phyloP scores from a whole-genome alignment of 2,797 vertebrate species.

The Notolabrus celidotus region DNA sequence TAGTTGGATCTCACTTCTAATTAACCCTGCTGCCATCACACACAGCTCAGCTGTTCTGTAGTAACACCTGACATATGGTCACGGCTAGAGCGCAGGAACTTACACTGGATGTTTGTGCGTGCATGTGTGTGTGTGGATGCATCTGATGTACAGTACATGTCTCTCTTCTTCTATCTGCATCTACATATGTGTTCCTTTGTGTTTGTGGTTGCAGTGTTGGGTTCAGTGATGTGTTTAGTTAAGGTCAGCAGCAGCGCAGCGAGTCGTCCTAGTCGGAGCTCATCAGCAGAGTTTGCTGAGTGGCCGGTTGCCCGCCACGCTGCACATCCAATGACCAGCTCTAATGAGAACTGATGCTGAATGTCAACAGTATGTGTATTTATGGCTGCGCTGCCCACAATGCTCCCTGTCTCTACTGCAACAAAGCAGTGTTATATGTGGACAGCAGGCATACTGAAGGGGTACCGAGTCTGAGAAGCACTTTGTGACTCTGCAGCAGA shows the following conservation, averaged over 20 bases:
- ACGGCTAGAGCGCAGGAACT: constrained; percentile 8
- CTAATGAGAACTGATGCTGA: constrained; percentile 69
- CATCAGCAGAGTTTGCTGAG: constrained; percentile 64
- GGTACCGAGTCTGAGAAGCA: constrained; percentile 19
- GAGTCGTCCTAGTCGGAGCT: constrained; percentile 35
- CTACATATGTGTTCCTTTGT: constrained; percentile 8
- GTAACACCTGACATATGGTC: constrained; percentile 56
- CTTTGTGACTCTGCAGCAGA: constrained; percentile 35
- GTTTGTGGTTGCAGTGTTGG: constrained; percentile 13
- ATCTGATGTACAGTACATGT: background rate
- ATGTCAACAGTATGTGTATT: constrained; percentile 57
- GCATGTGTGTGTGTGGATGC: constrained; percentile 13
- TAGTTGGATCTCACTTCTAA: constrained; percentile 55
- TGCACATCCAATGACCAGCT: constrained; percentile 49
- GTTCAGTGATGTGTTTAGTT: constrained; percentile 22
- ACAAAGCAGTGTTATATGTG: constrained; percentile 34
- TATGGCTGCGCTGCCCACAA: constrained; percentile 40
- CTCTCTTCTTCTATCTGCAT: constrained; percentile 9
- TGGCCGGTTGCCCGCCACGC: constrained; percentile 36
- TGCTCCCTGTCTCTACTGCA: constrained; percentile 44
- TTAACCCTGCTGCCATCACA: constrained; percentile 48
- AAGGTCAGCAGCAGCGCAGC: constrained; percentile 58
- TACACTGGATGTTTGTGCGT: constrained; percentile 4
- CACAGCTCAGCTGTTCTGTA: constrained; percentile 40
- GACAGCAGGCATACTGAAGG: constrained; percentile 17